Evolutionary conservation across 2,888 invertebrate genomes (phyloP), one percentile per base, ranked within the genome.

Genomic region (Pyralis farinalis): DNA sequence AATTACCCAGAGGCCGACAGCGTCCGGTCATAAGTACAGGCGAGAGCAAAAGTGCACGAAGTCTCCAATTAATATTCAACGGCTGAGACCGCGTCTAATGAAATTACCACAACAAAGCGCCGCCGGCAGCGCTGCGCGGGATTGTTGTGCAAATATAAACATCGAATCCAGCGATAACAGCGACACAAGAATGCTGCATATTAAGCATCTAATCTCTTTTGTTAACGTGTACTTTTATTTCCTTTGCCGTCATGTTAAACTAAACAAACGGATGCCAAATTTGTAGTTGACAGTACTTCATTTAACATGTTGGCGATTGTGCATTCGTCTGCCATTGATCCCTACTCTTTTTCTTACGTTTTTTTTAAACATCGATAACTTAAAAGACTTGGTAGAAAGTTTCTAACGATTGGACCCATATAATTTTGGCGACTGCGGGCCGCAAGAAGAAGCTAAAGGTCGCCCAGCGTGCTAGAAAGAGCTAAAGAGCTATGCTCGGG

Each of bases 61-160:
- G 56, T 51, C 57, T 54, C 62, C 69, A 70, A 84, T 84, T 79
- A 83, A 81, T 81, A 84, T 84, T 76, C 83, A 75, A 63, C 72
- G 67, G 61, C 57, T 55, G 66, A 70, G 74, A 69, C 67, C 73
- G 63, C 66, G 64, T 71, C 74, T 81, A 80, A 85, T 80, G 79
- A 79, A 81, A 85, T 85, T 81, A 84, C 76, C 85, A 81, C 85
- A 78, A 85, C 84, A 85, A 85, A 84, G 85, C 73, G 63, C 52
- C 73, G 63, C 52, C 49, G 55, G 53, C 58, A 58, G 58, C 66
- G 64, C 58, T 68, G 68, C 61, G 54, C 58, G 58, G 67, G 70
- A 74, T 82, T 78, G 77, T 74, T 78, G 77, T 76, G 78, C 75
- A 79, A 84, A 84, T 83, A 77, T 74, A 79, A 78, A 79, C 81